Base-by-base conservation (phyloP, 2,888 invertebrate genomes). In the Cryptops parisi region DNA sequence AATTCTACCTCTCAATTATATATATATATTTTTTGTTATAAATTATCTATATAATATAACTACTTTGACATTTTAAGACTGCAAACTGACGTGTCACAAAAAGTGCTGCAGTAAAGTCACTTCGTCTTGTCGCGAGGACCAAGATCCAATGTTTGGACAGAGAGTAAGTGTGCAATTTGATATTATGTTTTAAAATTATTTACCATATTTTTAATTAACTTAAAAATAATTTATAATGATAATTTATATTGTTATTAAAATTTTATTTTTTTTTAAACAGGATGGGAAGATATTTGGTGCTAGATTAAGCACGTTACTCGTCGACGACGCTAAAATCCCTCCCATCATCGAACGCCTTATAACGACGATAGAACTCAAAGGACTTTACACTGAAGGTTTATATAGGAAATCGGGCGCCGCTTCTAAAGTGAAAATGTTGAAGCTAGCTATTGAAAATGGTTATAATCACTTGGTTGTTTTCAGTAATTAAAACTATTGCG, bases 71-170 rank as follows among this genome's bases (percentile, higher is more conserved):
- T 61, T 67, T 64, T 55, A 70, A 76, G 79, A 77, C 62, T 96
- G 94, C 72, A 88, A 85, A 69, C 76, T 91, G 60, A 90, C 89
- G 2, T 88, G 90, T 65, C 94, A 96, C 72, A 91, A 89, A 70
- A 93, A 90, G 70, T 94, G 94, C 69, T 86, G 87, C 66, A 76
- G 76, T 59, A 85, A 82, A 72, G 81, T 85, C 9, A 69, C 73
- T 12, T 63, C 68, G 15, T 79, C 79, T 39, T 60, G 61, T 54
- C 59, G 59, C 25, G 59, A 61, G 46, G 58, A 59, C 22, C 53
- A 50, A 19, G 55, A 55, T 43, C 19, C 39, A 3, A n/a, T n/a
- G n/a, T n/a, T n/a, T n/a, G n/a, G n/a, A n/a, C n/a, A n/a, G n/a
- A n/a, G n/a, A n/a, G n/a, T n/a, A n/a, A n/a, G n/a, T n/a, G n/a